A percentile compares a stretch with the other conserved stretches of the same genome.
These are phyloP conservation scores for Lamprotornis superbus DNA, from an alignment of 2,113 vertebrate genomes.

Conservation along the genomic window DNA sequence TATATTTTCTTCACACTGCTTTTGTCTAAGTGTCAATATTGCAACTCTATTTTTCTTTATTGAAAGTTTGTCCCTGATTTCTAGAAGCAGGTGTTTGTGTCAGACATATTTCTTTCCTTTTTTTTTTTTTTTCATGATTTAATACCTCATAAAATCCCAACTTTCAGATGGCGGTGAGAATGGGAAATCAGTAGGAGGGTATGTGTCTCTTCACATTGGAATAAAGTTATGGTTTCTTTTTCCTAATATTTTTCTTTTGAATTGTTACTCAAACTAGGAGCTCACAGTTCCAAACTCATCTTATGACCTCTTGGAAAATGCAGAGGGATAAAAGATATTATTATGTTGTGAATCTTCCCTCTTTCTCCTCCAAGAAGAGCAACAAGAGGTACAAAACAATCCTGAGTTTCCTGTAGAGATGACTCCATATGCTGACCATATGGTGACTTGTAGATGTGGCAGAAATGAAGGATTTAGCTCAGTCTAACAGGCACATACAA, in stretches of 20 bases:
- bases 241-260: not conserved
- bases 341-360: not conserved
- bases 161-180: not conserved
- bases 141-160: not conserved
- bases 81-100: not conserved
- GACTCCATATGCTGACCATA: not conserved
- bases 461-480: not conserved
- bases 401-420: not conserved
- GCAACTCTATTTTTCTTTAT: not conserved
- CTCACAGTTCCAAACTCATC: not conserved
- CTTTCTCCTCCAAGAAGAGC: not conserved
- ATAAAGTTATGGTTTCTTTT: not conserved
- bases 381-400: not conserved
- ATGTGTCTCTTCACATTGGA: not conserved
- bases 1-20: not conserved
- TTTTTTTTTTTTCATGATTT: not conserved
- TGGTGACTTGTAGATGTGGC: not conserved
- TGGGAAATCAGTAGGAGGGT: not conserved
- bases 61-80: not conserved
- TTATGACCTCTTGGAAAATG: not conserved
- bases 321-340: not conserved
- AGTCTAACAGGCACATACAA: not conserved
- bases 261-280: slow-evolving; percentile 4
- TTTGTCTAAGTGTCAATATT: not conserved
- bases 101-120: not conserved